These are phyloP conservation scores for Echeneis naucrates DNA, from an alignment of 2,797 vertebrate genomes.

Conservation along the genomic window DNA sequence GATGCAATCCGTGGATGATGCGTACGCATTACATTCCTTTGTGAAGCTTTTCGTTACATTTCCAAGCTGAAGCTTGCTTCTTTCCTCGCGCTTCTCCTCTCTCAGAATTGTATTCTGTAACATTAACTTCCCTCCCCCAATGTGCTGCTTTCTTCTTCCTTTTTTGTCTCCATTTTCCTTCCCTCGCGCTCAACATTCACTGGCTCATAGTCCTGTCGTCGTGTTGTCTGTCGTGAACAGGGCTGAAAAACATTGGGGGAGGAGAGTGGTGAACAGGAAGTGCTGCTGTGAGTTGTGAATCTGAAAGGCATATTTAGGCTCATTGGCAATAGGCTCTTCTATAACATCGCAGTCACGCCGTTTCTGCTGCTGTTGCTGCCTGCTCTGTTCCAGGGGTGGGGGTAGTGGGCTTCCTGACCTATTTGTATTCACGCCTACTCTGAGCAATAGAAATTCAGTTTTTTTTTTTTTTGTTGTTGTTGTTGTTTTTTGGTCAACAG, in stretches of 20 bases:
- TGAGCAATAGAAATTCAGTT: no score
- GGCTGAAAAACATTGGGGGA: slow-evolving; percentile 44
- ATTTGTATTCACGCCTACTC: slow-evolving; percentile 76
- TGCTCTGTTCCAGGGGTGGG: slow-evolving; percentile 51
- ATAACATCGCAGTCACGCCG: slow-evolving; percentile 68
- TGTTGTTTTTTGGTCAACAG: no score
- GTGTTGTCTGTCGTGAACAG: slow-evolving; percentile 26
- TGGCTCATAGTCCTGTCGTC: slow-evolving; percentile 29
- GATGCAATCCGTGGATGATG: slow-evolving; percentile 10
- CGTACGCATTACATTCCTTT: slow-evolving; percentile 7
- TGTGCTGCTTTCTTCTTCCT: neutral
- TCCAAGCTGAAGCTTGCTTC: neutral
- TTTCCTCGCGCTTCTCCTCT: slow-evolving; percentile 23
- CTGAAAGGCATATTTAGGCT: slow-evolving; percentile 65
- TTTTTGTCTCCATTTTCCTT: slow-evolving; percentile 9
- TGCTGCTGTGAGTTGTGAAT: slow-evolving; percentile 35
- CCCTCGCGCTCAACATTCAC: slow-evolving; percentile 25
- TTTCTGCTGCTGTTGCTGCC: slow-evolving; percentile 75
- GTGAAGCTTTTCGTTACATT: slow-evolving; percentile 2
- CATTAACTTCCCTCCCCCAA: slow-evolving; percentile 18
- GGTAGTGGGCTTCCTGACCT: slow-evolving; percentile 70
- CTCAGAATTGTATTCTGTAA: slow-evolving; percentile 27
- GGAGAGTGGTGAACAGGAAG: slow-evolving; percentile 42
- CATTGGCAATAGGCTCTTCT: slow-evolving; percentile 54
- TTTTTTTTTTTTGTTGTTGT: no score